phyloP scores from a whole-genome alignment of 2,797 vertebrate species.

The Enteromius viviparus region DNA sequence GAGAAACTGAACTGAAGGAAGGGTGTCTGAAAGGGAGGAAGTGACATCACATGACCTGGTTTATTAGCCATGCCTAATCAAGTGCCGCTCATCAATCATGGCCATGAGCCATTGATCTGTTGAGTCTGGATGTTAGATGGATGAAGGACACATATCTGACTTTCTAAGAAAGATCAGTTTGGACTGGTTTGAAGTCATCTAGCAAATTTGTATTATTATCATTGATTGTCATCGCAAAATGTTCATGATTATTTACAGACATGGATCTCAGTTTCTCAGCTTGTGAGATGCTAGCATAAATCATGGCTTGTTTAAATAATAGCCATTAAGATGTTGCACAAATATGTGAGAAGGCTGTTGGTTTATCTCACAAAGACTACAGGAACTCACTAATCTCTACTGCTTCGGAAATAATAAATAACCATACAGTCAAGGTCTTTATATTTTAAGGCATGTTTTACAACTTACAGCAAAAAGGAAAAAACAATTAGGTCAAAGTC shows the following conservation, averaged over 20 bases:
- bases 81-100: constrained; percentile 33
- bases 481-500: constrained; percentile 41
- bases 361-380: not conserved
- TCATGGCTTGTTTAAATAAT: not conserved
- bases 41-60: constrained; percentile 33
- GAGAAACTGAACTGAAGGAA: not conserved
- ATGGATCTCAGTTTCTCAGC: not conserved
- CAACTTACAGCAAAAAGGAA: not conserved
- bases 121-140: constrained; percentile 25
- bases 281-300: not conserved
- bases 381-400: not conserved
- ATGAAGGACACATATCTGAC: constrained; percentile 12
- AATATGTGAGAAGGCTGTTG: not conserved
- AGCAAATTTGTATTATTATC: not conserved
- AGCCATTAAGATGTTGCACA: not conserved
- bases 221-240: not conserved
- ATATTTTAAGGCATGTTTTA: not conserved
- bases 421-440: not conserved
- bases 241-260: constrained; percentile 6
- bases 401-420: constrained; percentile 10
- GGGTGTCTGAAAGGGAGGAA: not conserved
- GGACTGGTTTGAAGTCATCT: not conserved
- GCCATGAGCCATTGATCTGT: constrained; percentile 41
- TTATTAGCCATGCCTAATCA: constrained; percentile 6
- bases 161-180: not conserved